Evolutionary conservation across 92 coral and sea anemone genomes (phyloP).

Genomic region (Phymanthus crucifer): DNA sequence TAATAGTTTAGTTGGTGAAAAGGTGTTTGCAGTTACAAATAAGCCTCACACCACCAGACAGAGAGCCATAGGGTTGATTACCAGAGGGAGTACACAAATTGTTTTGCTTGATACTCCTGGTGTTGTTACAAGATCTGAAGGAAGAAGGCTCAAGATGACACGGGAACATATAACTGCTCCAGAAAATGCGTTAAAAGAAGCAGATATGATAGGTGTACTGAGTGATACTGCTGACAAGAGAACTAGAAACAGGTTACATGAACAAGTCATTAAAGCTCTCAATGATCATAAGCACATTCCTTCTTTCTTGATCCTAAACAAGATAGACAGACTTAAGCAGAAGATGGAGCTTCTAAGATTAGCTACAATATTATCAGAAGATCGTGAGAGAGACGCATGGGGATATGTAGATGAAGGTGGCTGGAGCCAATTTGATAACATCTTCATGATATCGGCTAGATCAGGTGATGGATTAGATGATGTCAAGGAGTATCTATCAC

Average conservation of each 20-base stretch:
- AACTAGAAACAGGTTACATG: slow-evolving; percentile 72
- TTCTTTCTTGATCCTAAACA: slow-evolving; percentile 81
- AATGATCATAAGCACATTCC: slow-evolving; percentile 52
- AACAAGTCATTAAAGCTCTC: slow-evolving; percentile 60
- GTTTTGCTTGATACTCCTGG: slow-evolving; percentile 96
- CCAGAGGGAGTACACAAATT: slow-evolving; percentile 67
- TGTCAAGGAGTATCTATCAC: slow-evolving; percentile 63
- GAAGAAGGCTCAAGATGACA: slow-evolving; percentile 84
- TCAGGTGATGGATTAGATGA: slow-evolving; percentile 90
- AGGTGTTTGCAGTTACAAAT: slow-evolving; percentile 88
- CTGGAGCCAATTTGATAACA: slow-evolving; percentile 80
- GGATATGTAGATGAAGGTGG: slow-evolving; percentile 81
- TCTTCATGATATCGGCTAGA: slow-evolving; percentile 86
- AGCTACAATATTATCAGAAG: slow-evolving; percentile 69
- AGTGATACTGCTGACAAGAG: slow-evolving; percentile 78
- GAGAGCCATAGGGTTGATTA: slow-evolving; percentile 69
- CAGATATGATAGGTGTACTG: slow-evolving; percentile 82
- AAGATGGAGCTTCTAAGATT: slow-evolving; percentile 72
- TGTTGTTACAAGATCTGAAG: slow-evolving; percentile 74
- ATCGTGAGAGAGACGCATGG: slow-evolving; percentile 84
- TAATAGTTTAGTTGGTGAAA: slow-evolving; percentile 80
- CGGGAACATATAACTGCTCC: slow-evolving; percentile 92
- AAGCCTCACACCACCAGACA: slow-evolving; percentile 96
- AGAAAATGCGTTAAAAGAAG: slow-evolving; percentile 76
- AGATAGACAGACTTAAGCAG: slow-evolving; percentile 70